Percentiles rank a stretch among this genome's conserved stretches.
Evolutionary conservation across 2,113 vertebrate genomes (phyloP).

Genomic region (Rhinolophus ferrumequinum): DNA sequence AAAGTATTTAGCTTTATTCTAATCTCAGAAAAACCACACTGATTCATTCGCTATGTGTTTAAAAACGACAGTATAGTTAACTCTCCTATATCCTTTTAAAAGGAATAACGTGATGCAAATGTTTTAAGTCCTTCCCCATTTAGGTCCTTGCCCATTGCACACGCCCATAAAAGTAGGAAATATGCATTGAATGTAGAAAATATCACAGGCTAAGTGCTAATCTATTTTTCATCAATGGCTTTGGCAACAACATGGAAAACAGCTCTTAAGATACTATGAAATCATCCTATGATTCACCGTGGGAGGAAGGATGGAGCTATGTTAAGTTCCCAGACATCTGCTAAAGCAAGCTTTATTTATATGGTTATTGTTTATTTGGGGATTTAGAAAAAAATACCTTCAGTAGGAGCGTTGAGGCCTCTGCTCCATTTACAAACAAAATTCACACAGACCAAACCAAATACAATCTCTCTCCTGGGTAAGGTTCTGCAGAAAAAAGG

Average conservation of each 20-base stretch:
- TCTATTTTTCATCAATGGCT: conserved; percentile 67
- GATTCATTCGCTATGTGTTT: conserved; percentile 19
- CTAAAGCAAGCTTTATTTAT: conserved; percentile 57
- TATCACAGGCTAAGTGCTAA: conserved; percentile 25
- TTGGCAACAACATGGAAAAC: conserved; percentile 49
- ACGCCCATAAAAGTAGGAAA: conserved; percentile 22
- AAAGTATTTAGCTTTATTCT: conserved; percentile 35
- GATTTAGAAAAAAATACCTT: neutral
- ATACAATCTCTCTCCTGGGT: neutral
- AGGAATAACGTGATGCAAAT: neutral
- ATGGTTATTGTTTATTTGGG: conserved; percentile 55
- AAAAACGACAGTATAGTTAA: neutral
- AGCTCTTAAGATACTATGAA: conserved; percentile 50
- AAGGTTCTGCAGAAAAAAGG: neutral
- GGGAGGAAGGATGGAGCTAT: conserved; percentile 30
- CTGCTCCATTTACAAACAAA: conserved; percentile 40
- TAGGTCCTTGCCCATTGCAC: neutral
- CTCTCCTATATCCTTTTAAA: conserved; percentile 18
- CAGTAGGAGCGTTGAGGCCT: neutral
- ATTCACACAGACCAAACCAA: conserved; percentile 30
- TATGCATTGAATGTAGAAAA: conserved; percentile 34
- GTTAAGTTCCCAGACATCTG: conserved; percentile 57
- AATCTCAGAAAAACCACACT: neutral
- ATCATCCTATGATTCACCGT: conserved; percentile 55
- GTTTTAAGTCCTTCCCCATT: neutral